Conservation (phyloP, 2,797 vertebrate genomes). For the Myiotriccus ornatus region DNA sequence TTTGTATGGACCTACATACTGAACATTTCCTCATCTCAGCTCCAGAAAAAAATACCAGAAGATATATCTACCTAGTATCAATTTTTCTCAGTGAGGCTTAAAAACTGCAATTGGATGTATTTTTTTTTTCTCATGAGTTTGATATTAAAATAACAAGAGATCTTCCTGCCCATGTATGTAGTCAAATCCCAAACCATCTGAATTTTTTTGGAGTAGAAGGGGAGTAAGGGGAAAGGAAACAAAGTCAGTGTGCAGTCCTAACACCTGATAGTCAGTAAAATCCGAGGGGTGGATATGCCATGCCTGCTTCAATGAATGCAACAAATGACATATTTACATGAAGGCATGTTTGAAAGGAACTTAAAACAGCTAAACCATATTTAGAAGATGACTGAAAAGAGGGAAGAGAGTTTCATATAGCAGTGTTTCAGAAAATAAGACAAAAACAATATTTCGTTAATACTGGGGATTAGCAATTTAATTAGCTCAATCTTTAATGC, state of each 20-base stretch:
- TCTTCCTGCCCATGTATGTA: background rate
- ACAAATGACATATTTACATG: background rate
- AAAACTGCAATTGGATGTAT: background rate
- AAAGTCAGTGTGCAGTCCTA: background rate
- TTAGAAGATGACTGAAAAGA: background rate
- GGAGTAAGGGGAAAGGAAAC: background rate
- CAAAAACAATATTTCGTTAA: background rate
- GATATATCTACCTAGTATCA: background rate
- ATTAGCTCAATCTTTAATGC: conserved; percentile 8
- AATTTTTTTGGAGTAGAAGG: background rate
- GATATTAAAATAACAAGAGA: background rate
- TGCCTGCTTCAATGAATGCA: background rate
- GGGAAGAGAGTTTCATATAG: background rate
- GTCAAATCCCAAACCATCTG: background rate
- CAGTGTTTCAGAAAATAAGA: background rate
- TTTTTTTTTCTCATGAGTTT: background rate
- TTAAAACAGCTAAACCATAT: background rate
- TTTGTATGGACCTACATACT: background rate
- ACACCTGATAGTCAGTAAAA: background rate
- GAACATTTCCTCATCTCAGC: background rate
- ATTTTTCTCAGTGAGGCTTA: background rate
- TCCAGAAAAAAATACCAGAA: background rate
- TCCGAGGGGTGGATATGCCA: background rate
- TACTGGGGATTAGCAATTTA: background rate
- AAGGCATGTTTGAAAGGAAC: background rate